These are phyloP conservation scores for Hydrotaea diabolus DNA, from an alignment of 2,888 invertebrate genomes.

Conservation along the genomic window DNA sequence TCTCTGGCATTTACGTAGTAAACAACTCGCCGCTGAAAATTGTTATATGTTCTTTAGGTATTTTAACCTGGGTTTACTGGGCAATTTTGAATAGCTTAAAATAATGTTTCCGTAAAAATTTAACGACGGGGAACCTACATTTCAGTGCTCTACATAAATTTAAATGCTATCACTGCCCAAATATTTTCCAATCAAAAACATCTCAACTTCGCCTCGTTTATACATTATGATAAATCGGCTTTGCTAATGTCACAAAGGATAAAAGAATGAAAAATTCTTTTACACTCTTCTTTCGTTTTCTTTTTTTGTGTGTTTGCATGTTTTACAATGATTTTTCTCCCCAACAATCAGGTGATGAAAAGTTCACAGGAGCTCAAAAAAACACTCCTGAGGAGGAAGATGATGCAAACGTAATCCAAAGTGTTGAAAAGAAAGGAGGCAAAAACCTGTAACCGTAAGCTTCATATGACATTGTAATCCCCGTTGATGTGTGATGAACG, in stretches of 20 bases:
- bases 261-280: conserved; percentile 24
- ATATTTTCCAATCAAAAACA: background rate
- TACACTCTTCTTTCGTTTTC: background rate
- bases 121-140: too few relatives aligned
- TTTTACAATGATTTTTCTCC: background rate
- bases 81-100: too few relatives aligned
- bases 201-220: background rate
- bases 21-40: too few relatives aligned
- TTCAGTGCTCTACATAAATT: too few relatives aligned
- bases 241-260: conserved; percentile 17
- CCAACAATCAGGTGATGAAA: conserved; percentile 12
- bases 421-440: background rate
- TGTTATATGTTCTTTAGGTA: too few relatives aligned
- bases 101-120: too few relatives aligned
- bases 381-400: background rate
- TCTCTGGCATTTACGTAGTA: too few relatives aligned
- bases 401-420: background rate
- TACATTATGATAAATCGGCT: conserved; percentile 21
- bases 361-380: background rate
- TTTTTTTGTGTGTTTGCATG: conserved; percentile 3
- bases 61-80: too few relatives aligned
- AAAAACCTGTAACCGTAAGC: background rate
- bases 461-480: conserved; percentile 1
- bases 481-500: background rate
- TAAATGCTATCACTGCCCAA: too few relatives aligned